Percentiles rank a stretch among this genome's conserved stretches.
phyloP scores from a whole-genome alignment of 2,113 vertebrate species.

The Sminthopsis crassicaudata region DNA sequence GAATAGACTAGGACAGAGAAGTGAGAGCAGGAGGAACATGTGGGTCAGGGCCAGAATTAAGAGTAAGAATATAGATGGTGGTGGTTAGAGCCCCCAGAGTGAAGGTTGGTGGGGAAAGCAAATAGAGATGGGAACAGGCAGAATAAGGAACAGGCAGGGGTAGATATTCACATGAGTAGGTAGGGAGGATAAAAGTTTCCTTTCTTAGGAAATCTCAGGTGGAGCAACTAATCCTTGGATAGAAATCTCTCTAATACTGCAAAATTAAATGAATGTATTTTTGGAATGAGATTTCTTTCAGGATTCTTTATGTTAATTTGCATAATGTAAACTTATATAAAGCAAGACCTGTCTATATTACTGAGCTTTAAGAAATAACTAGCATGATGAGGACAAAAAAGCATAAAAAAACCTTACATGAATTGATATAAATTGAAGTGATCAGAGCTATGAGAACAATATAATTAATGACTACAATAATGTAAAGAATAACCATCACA shows the following conservation, averaged over 20 bases:
- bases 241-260: not conserved
- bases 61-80: too few species aligned
- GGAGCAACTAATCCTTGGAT: not conserved
- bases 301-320: not conserved
- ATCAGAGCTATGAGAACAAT: not conserved
- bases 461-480: not conserved
- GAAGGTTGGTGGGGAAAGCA: too few species aligned
- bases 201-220: not conserved
- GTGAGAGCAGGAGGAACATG: not conserved
- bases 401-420: not conserved
- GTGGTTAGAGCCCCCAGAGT: too few species aligned
- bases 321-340: not conserved
- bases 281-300: not conserved
- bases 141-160: too few species aligned
- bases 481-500: not conserved
- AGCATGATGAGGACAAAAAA: not conserved
- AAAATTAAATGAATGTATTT: not conserved
- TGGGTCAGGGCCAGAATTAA: too few species aligned
- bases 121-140: too few species aligned
- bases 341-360: not conserved
- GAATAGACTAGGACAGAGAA: not conserved
- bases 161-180: too few species aligned
- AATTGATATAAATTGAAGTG: not conserved
- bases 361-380: not conserved
- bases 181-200: not conserved